These are phyloP conservation scores for Bombyx mandarina DNA, from an alignment of 1,140 invertebrate species.

Conservation along the genomic window DNA sequence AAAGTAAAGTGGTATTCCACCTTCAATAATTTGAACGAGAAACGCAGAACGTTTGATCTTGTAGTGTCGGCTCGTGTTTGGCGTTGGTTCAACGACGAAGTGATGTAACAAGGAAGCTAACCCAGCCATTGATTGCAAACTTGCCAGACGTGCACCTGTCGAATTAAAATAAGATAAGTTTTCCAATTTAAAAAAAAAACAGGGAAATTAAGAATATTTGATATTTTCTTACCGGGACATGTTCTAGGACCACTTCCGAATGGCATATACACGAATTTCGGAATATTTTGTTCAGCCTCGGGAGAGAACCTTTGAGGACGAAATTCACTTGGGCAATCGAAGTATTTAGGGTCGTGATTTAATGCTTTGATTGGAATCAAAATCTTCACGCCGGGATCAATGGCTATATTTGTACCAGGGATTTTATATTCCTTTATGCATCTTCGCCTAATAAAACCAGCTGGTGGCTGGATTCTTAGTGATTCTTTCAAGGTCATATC, in stretches of 20 bases:
- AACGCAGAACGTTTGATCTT: neutral
- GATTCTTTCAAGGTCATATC: constrained; percentile 26
- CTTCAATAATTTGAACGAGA: constrained; percentile 9
- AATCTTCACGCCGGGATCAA: constrained; percentile 67
- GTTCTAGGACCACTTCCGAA: constrained; percentile 79
- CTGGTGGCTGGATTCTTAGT: constrained; percentile 60
- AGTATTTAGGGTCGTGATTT: constrained; percentile 71
- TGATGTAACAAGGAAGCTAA: constrained; percentile 11
- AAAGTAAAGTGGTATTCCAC: constrained; percentile 10
- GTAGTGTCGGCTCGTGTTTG: neutral
- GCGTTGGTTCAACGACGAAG: constrained; percentile 12
- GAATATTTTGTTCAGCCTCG: constrained; percentile 39
- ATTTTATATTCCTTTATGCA: constrained; percentile 55
- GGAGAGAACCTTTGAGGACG: constrained; percentile 73
- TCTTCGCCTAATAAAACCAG: constrained; percentile 41
- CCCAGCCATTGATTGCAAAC: constrained; percentile 15
- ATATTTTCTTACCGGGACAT: constrained; percentile 72
- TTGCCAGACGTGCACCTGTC: constrained; percentile 11
- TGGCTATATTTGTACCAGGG: constrained; percentile 39
- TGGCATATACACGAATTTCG: constrained; percentile 72
- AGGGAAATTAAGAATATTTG: neutral
- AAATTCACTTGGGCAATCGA: constrained; percentile 71
- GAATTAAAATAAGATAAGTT: neutral
- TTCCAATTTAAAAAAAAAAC: neutral
- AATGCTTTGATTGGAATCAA: constrained; percentile 71